Evolutionary conservation across 2,797 vertebrate species (phyloP), one percentile per base, ranked within the genome.

Genomic region (Pelodytes ibericus): DNA sequence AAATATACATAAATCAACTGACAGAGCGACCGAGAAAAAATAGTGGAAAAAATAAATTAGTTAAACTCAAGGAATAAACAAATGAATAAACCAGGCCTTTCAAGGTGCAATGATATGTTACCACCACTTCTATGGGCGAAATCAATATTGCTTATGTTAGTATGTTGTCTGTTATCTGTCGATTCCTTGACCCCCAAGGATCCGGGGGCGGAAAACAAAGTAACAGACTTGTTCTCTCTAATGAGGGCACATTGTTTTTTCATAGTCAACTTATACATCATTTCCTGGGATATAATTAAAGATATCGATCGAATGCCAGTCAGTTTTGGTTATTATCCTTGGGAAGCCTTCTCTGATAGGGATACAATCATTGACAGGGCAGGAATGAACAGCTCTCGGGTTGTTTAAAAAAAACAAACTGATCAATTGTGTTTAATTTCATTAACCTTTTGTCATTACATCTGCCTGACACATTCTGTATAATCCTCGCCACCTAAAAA

Each of bases 401-500:
- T 11, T 68, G 72, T 66, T 56, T 41, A 8, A 29, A 29, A 47
- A n/a, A n/a, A n/a, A n/a, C n/a, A n/a, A 53, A 31, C 47, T 26
- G 33, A 77, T 64, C 74, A 57, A 76, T 76, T 59, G 39, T 44
- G 15, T 57, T 77, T 64, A 44, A 77, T 77, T 77, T 64, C 57
- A 77, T 77, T 77, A 76, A 71, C 74, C 60, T 71, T 27, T 25
- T 64, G 66, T 66, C 47, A 60, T 62, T 76, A 71, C 24, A 41
- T 26, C 59, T 53, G 22, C 8, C 49, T 2, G 8, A 53, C 22
- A 41, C 9, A 53, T 31, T 56, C 22, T 18, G n/a, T 18, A 39
- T 36, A 64, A 22, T 26, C 71, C 44, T 53, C 9, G n/a, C n/a
- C n/a, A n/a, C n/a, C n/a, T n/a, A n/a, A n/a, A n/a, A n/a, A n/a